Conservation (phyloP, 2,888 invertebrate species). For the Lissonota sp. region DNA sequence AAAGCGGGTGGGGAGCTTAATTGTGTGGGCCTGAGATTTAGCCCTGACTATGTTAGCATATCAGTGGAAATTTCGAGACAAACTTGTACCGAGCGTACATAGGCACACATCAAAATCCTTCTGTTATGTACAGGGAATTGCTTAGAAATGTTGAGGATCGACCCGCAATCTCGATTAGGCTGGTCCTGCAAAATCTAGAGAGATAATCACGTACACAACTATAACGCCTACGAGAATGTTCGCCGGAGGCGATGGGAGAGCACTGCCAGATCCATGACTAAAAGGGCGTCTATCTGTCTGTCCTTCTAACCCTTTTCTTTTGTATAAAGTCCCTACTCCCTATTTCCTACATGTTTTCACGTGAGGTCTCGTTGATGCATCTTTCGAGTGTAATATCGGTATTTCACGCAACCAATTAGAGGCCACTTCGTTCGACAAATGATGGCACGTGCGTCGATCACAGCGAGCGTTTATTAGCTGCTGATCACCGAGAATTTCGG, state of each 20-base stretch:
- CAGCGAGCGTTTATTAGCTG: not conserved
- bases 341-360: no score
- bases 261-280: slow-evolving; percentile 21
- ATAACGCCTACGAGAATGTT: slow-evolving; percentile 25
- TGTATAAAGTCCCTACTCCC: no score
- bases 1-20: slow-evolving; percentile 4
- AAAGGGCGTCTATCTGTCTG: slow-evolving; percentile 8
- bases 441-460: not conserved
- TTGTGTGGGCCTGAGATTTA: slow-evolving; percentile 25
- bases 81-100: slow-evolving; percentile 29
- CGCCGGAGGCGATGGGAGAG: slow-evolving; percentile 37
- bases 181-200: slow-evolving; percentile 19
- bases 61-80: slow-evolving; percentile 20
- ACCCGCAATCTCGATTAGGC: slow-evolving; percentile 52
- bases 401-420: slow-evolving; percentile 3
- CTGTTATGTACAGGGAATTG: slow-evolving; percentile 12
- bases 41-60: slow-evolving; percentile 1
- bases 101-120: not conserved
- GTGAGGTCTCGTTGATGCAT: slow-evolving; percentile 7
- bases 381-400: slow-evolving; percentile 13
- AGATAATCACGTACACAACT: no score
- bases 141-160: slow-evolving; percentile 50
- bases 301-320: not conserved
- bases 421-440: not conserved
- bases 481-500: not conserved